These are phyloP conservation scores for Lethrus apterus DNA, from an alignment of 1,140 invertebrate genomes.

Conservation along the genomic window DNA sequence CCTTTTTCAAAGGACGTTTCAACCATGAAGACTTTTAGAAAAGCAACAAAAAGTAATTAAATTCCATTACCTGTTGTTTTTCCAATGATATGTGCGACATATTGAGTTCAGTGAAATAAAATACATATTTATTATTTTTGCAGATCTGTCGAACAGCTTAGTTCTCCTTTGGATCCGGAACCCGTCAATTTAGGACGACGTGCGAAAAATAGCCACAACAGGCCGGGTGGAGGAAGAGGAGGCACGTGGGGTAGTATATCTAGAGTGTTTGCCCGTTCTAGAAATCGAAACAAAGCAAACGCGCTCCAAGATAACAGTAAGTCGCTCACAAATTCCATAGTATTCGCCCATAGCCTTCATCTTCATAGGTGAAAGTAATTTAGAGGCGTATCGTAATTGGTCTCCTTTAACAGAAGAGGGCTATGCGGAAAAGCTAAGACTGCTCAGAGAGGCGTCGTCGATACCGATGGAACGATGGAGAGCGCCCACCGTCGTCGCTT, in stretches of 20 bases:
- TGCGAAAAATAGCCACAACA: slow-evolving; percentile 35
- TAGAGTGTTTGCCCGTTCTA: slow-evolving; percentile 75
- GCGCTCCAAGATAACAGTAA: slow-evolving; percentile 34
- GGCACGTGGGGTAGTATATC: slow-evolving; percentile 74
- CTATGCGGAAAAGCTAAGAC: slow-evolving; percentile 70
- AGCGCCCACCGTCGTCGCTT: slow-evolving; percentile 85
- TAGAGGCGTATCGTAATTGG: slow-evolving; percentile 49
- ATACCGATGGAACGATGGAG: slow-evolving; percentile 88
- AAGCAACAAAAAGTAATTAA: too few relatives aligned
- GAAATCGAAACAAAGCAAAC: slow-evolving; percentile 66
- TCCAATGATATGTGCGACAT: too few relatives aligned
- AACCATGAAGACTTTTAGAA: too few relatives aligned
- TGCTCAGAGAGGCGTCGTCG: slow-evolving; percentile 76
- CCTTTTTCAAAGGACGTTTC: too few relatives aligned
- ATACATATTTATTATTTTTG: too few relatives aligned
- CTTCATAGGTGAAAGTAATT: slow-evolving; percentile 30
- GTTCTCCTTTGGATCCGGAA: slow-evolving; percentile 48
- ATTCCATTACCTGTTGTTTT: too few relatives aligned
- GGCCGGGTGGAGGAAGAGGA: slow-evolving; percentile 47
- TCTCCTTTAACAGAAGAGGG: slow-evolving; percentile 77
- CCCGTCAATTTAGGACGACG: slow-evolving; percentile 40
- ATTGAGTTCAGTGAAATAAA: too few relatives aligned
- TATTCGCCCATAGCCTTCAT: slow-evolving; percentile 2
- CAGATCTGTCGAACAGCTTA: slow-evolving; percentile 63
- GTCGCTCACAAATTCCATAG: neutral